A percentile compares a stretch with the other conserved stretches of the same genome.
Conservation (phyloP, 2,888 invertebrate genomes). For the Oligia latruncula region DNA sequence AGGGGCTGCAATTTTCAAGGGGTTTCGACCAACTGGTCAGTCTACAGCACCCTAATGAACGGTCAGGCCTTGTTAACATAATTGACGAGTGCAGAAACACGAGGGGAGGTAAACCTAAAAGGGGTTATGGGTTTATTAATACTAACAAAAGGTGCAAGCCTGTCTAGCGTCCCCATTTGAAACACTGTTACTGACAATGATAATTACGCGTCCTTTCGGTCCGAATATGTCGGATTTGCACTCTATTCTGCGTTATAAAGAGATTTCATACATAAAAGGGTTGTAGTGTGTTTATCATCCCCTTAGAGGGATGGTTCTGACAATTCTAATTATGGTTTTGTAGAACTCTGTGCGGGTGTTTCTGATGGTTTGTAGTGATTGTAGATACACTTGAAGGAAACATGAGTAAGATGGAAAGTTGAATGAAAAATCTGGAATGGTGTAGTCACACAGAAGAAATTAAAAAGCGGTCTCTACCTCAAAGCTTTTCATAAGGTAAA, state of each 20-base stretch:
- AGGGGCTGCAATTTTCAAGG: slow-evolving; percentile 33
- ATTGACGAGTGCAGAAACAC: slow-evolving; percentile 22
- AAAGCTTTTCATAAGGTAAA: not conserved
- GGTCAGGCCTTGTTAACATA: slow-evolving; percentile 45
- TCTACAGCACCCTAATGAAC: slow-evolving; percentile 41
- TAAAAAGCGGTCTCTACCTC: not conserved
- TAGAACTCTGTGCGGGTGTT: not conserved
- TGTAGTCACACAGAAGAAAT: not conserved
- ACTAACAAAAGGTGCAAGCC: slow-evolving; percentile 17
- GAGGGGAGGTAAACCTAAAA: slow-evolving; percentile 27
- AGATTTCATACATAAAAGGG: not conserved
- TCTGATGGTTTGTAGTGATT: not conserved
- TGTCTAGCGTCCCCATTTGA: slow-evolving; percentile 4
- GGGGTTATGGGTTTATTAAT: slow-evolving; percentile 24
- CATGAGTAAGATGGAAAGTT: not conserved
- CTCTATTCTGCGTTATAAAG: not conserved
- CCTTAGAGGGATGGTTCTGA: not conserved
- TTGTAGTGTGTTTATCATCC: not conserved
- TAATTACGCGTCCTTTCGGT: slow-evolving; percentile 5
- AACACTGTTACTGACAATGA: slow-evolving; percentile 21
- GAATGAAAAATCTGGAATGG: not conserved
- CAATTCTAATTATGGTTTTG: not conserved
- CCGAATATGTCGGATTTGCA: not conserved
- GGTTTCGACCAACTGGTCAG: slow-evolving; percentile 40
- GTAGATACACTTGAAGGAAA: not conserved